Evolutionary conservation across 2,797 vertebrate genomes (phyloP).

Genomic region (Lateolabrax maculatus): DNA sequence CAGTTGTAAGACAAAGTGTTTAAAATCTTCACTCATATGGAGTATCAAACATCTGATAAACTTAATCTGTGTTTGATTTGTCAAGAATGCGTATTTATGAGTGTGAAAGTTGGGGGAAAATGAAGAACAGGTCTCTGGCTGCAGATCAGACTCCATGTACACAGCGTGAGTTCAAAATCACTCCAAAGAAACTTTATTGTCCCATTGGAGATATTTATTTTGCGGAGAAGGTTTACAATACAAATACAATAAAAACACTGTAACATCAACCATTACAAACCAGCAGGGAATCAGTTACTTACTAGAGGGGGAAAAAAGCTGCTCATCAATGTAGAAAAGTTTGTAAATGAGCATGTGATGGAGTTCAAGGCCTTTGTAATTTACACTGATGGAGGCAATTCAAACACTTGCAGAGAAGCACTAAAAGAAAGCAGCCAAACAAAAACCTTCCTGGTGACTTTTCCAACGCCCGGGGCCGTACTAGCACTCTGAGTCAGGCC

Average conservation of each 20-base stretch:
- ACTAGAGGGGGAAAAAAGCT: constrained; percentile 16
- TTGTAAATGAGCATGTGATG: constrained; percentile 18
- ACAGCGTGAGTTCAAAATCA: constrained; percentile 4
- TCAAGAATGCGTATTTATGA: constrained; percentile 36
- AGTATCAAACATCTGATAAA: constrained; percentile 16
- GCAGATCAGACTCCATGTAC: constrained; percentile 22
- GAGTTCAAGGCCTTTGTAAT: constrained; percentile 29
- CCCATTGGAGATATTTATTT: constrained; percentile 28
- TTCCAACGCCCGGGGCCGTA: constrained; percentile 8
- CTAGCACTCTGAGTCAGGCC: constrained; percentile 31
- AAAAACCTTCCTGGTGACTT: constrained; percentile 25
- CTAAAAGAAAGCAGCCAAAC: constrained; percentile 16
- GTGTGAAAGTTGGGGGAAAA: constrained; percentile 34
- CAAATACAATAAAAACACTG: constrained; percentile 31
- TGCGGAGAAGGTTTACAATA: constrained; percentile 29
- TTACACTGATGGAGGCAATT: constrained; percentile 26
- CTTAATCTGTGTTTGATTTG: constrained; percentile 37
- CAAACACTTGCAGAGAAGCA: constrained; percentile 25
- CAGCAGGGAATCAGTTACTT: constrained; percentile 4
- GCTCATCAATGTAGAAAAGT: constrained; percentile 17
- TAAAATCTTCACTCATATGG: constrained; percentile 7
- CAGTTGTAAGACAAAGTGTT: constrained; percentile 1
- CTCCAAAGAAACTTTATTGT: constrained; percentile 44
- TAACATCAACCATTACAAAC: constrained; percentile 16
- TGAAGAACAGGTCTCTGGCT: constrained; percentile 49